Base-by-base conservation (phyloP, 2,888 invertebrate species). In the Caenorhabditis imperialis region DNA sequence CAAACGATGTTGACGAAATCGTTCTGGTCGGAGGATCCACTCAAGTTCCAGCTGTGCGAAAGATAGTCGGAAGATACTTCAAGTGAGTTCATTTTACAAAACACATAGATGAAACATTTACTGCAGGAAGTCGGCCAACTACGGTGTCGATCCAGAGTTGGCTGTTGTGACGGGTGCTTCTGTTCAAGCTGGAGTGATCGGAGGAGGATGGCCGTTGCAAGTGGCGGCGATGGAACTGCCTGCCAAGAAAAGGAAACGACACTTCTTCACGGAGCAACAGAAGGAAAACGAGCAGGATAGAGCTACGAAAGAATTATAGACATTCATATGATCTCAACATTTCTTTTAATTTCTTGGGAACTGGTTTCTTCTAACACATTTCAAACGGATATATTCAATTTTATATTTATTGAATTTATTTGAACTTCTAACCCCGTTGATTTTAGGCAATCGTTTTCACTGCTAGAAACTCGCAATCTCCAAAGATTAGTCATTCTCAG, bases 11-110 rank as follows among this genome's bases (percentile, higher is more conserved):
- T 16, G 90, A 90, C 81, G 90, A 90, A 77, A 88, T 90, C 51
- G 90, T 90, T 1, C 79, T 90, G 45, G 90, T 91, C 1, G 90
- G 90, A 8, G 90, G 90, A 6, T 90, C 90, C 2, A 90, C 90
- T 0, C 82, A 90, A 61, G 89, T 90, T 54, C 90, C 90, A 7
- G 88, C 85, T 75, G 88, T 91, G 0, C 77, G 90, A 54, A 81
- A 89, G 58, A 73, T 90, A 33, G 89, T 90, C 12, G 86, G 84
- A n/a, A 84, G 88, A 5, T 90, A 85, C 78, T 90, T 90, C 77
- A 77, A 78, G 87, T 86, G 27, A 73, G 65, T 55, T 0, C 14
- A 44, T 25, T 25, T 44, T 6, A 45, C 27, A 2, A 22, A 22
- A 44, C 20, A 53, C 23, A 25, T 25, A 14, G 3, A 1, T 3